These are phyloP conservation scores for Cephonodes hylas DNA, from an alignment of 2,888 invertebrate genomes.

Conservation along the genomic window DNA sequence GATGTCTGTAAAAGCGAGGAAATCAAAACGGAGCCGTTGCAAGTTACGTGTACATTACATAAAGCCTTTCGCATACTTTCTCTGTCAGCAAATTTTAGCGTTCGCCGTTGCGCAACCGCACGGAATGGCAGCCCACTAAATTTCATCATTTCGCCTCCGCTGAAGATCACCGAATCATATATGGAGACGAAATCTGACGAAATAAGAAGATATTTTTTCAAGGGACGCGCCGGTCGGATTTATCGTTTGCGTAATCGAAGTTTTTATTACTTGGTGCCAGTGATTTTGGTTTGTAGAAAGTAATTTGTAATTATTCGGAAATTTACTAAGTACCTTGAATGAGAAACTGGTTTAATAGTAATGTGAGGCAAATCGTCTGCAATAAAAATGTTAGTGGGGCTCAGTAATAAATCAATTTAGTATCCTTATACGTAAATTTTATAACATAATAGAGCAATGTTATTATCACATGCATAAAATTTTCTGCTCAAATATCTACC, in stretches of 20 bases:
- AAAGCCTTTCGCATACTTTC: constrained; percentile 81
- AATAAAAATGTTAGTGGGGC: too few species aligned
- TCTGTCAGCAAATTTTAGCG: constrained; percentile 81
- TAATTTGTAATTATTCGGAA: not conserved
- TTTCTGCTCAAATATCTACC: too few species aligned
- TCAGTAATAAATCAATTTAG: too few species aligned
- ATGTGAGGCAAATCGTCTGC: too few species aligned
- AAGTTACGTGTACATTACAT: constrained; percentile 75
- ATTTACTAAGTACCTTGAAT: not conserved
- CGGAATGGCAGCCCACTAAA: constrained; percentile 77
- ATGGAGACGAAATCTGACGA: constrained; percentile 60
- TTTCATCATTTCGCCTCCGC: constrained; percentile 74
- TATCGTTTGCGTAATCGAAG: not conserved
- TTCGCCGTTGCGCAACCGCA: constrained; percentile 67
- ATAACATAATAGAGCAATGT: too few species aligned
- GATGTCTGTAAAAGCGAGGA: constrained; percentile 76
- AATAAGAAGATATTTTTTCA: constrained; percentile 36
- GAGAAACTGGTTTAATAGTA: too few species aligned
- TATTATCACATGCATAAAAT: too few species aligned
- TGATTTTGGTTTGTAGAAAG: not conserved
- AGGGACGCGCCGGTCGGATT: constrained; percentile 15
- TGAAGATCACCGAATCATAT: constrained; percentile 66
- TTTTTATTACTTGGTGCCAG: not conserved
- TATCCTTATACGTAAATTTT: too few species aligned
- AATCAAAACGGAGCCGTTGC: constrained; percentile 76